A percentile compares a stretch with the other conserved stretches of the same genome.
These are phyloP conservation scores for Ophioninae sp. DNA, from an alignment of 2,888 invertebrate genomes.

Conservation along the genomic window DNA sequence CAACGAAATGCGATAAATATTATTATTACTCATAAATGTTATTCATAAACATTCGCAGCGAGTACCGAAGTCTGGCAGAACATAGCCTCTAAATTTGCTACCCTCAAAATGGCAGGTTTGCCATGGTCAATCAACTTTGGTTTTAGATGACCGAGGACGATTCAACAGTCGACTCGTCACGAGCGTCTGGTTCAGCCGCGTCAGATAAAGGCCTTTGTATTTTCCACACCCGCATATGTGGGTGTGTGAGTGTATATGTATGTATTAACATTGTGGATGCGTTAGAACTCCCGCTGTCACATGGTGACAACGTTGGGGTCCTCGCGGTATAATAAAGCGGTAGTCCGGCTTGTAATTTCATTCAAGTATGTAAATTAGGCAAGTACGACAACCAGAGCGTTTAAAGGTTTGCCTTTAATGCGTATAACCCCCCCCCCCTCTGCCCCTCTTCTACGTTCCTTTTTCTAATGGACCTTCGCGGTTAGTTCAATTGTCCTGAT, in stretches of 20 bases:
- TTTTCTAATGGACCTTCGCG: constrained; percentile 53
- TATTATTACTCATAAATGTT: no score
- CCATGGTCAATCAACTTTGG: constrained; percentile 20
- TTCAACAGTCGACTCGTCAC: constrained; percentile 54
- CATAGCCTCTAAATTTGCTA: background rate
- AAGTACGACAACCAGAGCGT: constrained; percentile 47
- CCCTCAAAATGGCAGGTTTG: constrained; percentile 5
- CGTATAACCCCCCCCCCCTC: background rate
- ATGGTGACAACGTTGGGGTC: constrained; percentile 45
- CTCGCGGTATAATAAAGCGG: constrained; percentile 50
- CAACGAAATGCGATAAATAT: background rate
- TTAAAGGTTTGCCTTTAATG: constrained; percentile 56
- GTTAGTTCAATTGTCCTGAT: constrained; percentile 54
- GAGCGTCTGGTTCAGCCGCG: constrained; percentile 47
- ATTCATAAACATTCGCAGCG: background rate
- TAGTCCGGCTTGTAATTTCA: constrained; percentile 48
- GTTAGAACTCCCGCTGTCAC: constrained; percentile 23
- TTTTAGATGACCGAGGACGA: constrained; percentile 45
- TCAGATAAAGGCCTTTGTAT: constrained; percentile 40
- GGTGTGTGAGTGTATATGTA: constrained; percentile 1
- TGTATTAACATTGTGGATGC: constrained; percentile 13
- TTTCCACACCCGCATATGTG: background rate
- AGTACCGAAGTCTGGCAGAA: no score
- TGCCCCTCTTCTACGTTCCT: background rate
- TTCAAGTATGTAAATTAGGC: constrained; percentile 60